Percentiles rank a stretch among this genome's conserved stretches.
Conservation (phyloP, 2,888 invertebrate genomes). For the Glaucopsyche alexis region DNA sequence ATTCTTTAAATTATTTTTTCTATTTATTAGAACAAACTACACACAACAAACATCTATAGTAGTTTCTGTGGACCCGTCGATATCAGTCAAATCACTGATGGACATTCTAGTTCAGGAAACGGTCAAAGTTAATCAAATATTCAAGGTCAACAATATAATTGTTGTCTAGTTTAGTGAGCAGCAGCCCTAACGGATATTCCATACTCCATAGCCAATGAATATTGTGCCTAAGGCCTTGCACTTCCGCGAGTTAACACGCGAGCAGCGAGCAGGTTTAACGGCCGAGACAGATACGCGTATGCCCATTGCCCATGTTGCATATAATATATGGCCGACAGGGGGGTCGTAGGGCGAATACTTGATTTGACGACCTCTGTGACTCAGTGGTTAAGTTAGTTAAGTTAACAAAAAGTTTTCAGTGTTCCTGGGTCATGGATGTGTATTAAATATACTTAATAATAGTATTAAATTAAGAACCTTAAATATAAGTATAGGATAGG, state of each 20-base stretch:
- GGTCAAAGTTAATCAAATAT: background rate
- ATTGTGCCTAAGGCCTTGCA: slow-evolving; percentile 53
- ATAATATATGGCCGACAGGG: background rate
- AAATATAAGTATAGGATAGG: no score
- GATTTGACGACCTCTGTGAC: background rate
- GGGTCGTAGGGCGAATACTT: background rate
- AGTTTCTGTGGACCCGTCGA: no score
- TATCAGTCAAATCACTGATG: no score
- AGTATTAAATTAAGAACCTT: no score
- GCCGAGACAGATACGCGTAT: slow-evolving; percentile 41
- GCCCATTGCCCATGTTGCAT: background rate
- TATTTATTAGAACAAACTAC: no score
- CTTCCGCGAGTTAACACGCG: slow-evolving; percentile 61
- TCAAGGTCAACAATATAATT: background rate
- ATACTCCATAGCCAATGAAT: slow-evolving; percentile 45
- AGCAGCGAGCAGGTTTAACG: slow-evolving; percentile 42
- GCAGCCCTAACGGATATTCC: background rate
- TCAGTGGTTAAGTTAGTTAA: no score
- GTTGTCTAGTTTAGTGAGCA: background rate
- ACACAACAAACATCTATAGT: no score
- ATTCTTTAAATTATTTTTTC: no score
- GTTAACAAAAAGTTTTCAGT: no score
- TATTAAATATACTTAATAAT: no score
- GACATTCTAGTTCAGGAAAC: no score
- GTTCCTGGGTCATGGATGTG: no score